Evolutionary conservation across 1,140 invertebrate genomes (phyloP), one percentile per base, ranked within the genome.

Genomic region (Diploscapter pachys): DNA sequence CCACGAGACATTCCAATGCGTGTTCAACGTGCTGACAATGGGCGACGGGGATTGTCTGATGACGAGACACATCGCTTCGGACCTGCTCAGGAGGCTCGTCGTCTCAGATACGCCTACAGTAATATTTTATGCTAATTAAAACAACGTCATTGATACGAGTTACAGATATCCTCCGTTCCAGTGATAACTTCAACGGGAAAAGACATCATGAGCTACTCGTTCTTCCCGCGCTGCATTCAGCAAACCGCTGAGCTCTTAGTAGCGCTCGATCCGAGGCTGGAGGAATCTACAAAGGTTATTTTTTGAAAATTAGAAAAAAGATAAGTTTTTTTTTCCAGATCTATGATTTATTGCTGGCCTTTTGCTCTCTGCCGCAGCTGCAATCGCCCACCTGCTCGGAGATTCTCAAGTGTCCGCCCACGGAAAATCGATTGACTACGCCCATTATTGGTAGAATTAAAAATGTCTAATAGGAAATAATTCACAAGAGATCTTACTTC

Each of bases 41-140:
- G 75, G 72, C 51, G 72, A 82, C 11, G 62, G 56, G 53, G 57
- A 81, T 3, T 67, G 65, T 63, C 64, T 81, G 59, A 83, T 81
- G 80, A 81, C 81, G 11, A 63, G 80, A 3, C 80, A 83, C 13
- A 83, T 81, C 63, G 79, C 81, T 1, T 73, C 62, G 3, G 81
- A 81, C 65, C 71, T 81, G 61, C 68, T 80, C 48, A 77, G 69
- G 54, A 72, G 82, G 3, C 73, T 81, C 4, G 81, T 84, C 3
- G 76, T 84, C 11, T 73, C 79, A 5, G 78, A 79, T 61, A 61
- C 54, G n/a, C 49, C 64, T 50, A 49, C 70, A 51, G 76, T 68
- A 68, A 8, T 65, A 79, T 3, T 3, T 62, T 52, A 49, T 3
- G 5, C 64, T 62, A 4, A 4, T 4, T 63, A 5, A 9, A 53